Conservation (phyloP, 2,888 invertebrate genomes). For the Laspeyria flexula region DNA sequence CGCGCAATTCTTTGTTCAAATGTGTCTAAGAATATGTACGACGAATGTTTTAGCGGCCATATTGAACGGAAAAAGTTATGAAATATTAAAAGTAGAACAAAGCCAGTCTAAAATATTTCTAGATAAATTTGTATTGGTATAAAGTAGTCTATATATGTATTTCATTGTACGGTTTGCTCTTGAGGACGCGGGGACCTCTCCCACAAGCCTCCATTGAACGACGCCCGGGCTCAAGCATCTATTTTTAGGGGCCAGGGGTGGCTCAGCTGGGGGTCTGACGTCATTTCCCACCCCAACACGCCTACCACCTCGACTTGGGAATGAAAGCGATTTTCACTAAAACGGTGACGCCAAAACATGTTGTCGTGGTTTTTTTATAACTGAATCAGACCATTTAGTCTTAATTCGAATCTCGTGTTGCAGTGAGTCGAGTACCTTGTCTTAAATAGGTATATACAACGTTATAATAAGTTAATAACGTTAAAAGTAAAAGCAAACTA, state of each 20-base stretch:
- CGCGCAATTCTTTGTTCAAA: conserved; percentile 29
- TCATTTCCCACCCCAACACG: conserved; percentile 44
- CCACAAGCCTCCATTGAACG: conserved; percentile 73
- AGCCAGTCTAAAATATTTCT: no score
- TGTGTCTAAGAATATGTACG: conserved; percentile 16
- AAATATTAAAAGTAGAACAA: conserved; percentile 30
- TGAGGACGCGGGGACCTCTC: conserved; percentile 35
- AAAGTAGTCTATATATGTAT: conserved; percentile 14
- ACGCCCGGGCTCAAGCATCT: conserved; percentile 74
- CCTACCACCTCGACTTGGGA: conserved; percentile 45
- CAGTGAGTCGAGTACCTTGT: neutral
- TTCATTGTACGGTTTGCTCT: conserved; percentile 24
- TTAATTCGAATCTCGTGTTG: conserved; percentile 1
- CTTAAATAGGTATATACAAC: neutral
- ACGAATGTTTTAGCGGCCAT: conserved; percentile 14
- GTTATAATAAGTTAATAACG: conserved; percentile 3
- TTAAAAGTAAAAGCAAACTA: conserved; percentile 16
- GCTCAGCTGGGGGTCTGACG: conserved; percentile 57
- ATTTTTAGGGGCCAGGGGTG: conserved; percentile 77
- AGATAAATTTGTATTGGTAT: no score
- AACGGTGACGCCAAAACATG: conserved; percentile 57
- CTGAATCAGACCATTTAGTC: conserved; percentile 48
- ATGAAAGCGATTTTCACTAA: conserved; percentile 59
- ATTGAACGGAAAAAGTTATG: conserved; percentile 33
- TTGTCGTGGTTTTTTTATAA: conserved; percentile 47